A percentile compares a stretch with the other conserved stretches of the same genome.
These are phyloP conservation scores for Hirundichthys speculiger DNA, from an alignment of 2,113 vertebrate species.

Conservation along the genomic window DNA sequence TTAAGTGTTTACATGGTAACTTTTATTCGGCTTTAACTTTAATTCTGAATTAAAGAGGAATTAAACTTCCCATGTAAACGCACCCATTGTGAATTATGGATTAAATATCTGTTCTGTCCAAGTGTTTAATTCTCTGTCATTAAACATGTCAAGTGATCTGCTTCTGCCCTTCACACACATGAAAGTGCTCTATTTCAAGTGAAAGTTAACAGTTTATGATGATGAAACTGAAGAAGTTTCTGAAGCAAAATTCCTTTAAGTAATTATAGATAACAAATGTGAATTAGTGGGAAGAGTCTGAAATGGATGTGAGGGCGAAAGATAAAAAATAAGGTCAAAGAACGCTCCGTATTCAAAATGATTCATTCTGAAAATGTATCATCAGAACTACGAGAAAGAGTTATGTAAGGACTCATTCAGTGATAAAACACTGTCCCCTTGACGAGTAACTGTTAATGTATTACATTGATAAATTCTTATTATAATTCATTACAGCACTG, in stretches of 20 bases:
- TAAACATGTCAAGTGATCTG: not conserved
- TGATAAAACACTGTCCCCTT: too few relatives aligned
- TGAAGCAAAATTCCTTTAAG: not conserved
- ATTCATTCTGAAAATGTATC: not conserved
- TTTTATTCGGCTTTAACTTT: too few relatives aligned
- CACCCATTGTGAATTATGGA: not conserved
- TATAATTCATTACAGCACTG: too few relatives aligned
- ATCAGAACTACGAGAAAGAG: not conserved
- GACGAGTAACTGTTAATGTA: too few relatives aligned
- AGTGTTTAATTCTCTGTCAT: not conserved
- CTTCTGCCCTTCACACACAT: not conserved
- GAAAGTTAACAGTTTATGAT: not conserved
- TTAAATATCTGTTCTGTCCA: not conserved
- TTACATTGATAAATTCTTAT: too few relatives aligned
- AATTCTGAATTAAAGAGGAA: too few relatives aligned
- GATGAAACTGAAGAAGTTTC: not conserved
- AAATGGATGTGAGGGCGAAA: not conserved
- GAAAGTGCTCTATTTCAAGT: not conserved
- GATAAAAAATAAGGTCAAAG: not conserved
- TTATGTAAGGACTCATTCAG: not conserved
- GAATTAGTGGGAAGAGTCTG: not conserved
- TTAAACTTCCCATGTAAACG: too few relatives aligned
- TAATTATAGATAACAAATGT: constrained; percentile 1
- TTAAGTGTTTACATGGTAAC: too few relatives aligned
- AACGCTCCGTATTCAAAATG: not conserved